Evolutionary conservation across 1,140 invertebrate species (phyloP), one percentile per base, ranked within the genome.

Genomic region (Campoletis sonorensis): DNA sequence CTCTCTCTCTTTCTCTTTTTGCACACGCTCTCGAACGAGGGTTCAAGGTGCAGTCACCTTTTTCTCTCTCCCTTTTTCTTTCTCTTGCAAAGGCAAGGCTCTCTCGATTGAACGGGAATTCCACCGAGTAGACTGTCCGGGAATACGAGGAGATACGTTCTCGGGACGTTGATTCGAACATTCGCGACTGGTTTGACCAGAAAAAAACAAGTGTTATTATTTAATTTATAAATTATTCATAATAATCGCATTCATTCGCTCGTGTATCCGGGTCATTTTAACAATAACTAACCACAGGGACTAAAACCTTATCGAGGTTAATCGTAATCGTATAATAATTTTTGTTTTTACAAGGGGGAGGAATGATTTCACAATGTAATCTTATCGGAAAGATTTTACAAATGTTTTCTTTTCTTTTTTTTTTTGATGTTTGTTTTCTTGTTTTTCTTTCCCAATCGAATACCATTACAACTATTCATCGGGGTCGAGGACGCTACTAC

Each of bases 21-120:
- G 8, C 1, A 45, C 82, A 83, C 80, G 84, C 79, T 81, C 45
- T 75, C 33, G 54, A 79, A 68, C 70, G 18, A 76, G 83, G 84
- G 87, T 86, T 87, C 86, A 88, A 88, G 85, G 87, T 88, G 86
- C 87, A 88, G 85, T 88, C 86, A 88, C 87, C 87, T 88, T 86
- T 88, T 82, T 76, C 86, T 21, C 21, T 45, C 40, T 45, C 40
- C 8, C 40, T 45, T 10, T 45, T 10, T 11, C 40, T 45, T 10
- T 13, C 8, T 45, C 45, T 68, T 26, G 27, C 26, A 10, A 45
- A 45, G 5, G 68, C 61, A 16, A 37, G n/a, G 61, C 61, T 78
- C 58, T 81, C 83, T 77, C 83, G 86, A 81, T 88, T 84, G 85
- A 85, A 84, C 82, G 86, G 84, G 84, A 88, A 88, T 88, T 88